Percentiles rank a stretch among this genome's conserved stretches.
Evolutionary conservation across 2,797 vertebrate genomes (phyloP).

Genomic region (Ctenopoma kingsleyae): DNA sequence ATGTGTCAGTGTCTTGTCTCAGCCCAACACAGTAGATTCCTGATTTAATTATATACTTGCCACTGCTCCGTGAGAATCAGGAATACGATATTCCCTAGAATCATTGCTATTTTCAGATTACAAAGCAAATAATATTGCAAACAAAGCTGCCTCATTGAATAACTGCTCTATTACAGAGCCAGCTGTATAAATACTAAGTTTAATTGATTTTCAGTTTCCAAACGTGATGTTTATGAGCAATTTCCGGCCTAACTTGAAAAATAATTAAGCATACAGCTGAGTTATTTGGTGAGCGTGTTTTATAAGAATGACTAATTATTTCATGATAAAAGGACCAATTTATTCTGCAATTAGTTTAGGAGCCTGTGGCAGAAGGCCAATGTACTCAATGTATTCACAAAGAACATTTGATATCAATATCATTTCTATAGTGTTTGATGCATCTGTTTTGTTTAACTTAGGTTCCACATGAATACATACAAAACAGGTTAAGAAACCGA

Average conservation of each 20-base stretch:
- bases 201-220: conserved; percentile 54
- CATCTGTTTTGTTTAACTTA: not conserved
- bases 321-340: conserved; percentile 3
- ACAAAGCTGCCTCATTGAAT: conserved; percentile 47
- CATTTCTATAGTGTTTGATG: not conserved
- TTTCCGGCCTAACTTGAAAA: conserved; percentile 45
- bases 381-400: not conserved
- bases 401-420: conserved; percentile 7
- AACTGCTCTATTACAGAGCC: conserved; percentile 47
- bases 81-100: conserved; percentile 43
- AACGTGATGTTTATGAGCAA: conserved; percentile 53
- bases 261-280: conserved; percentile 39
- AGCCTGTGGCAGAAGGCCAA: not conserved
- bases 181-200: conserved; percentile 53
- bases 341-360: conserved; percentile 13
- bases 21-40: not conserved
- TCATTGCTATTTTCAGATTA: conserved; percentile 48
- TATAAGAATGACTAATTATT: conserved; percentile 22
- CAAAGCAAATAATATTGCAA: conserved; percentile 55
- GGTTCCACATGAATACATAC: not conserved
- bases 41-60: conserved; percentile 68
- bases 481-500: not conserved
- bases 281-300: conserved; percentile 29
- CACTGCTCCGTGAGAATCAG: conserved; percentile 45
- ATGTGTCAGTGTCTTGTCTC: conserved; percentile 15